Evolutionary conservation across 2,888 invertebrate species (phyloP).

Genomic region (Mythimna impura): DNA sequence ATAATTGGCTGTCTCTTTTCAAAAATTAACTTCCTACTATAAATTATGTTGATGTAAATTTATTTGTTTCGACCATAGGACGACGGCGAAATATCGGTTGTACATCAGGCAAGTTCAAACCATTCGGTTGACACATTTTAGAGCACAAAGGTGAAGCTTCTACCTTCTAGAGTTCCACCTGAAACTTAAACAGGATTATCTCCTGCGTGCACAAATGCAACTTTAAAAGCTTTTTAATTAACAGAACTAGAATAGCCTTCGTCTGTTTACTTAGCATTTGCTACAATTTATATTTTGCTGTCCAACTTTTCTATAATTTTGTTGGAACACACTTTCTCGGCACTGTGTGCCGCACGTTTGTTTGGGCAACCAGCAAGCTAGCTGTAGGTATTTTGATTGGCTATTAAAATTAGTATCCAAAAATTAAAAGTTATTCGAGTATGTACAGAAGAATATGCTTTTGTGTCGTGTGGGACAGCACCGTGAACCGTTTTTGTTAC

Average conservation of each 20-base stretch:
- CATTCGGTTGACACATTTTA: constrained; percentile 37
- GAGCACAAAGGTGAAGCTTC: constrained; percentile 49
- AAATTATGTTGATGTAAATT: constrained; percentile 20
- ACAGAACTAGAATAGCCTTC: constrained; percentile 25
- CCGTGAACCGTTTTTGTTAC: constrained; percentile 54
- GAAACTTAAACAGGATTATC: constrained; percentile 40
- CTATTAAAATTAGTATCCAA: constrained; percentile 15
- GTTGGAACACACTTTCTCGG: constrained; percentile 34
- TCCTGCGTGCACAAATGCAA: constrained; percentile 48
- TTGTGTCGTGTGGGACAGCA: constrained; percentile 79
- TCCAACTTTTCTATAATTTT: constrained; percentile 33
- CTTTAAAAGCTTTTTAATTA: constrained; percentile 46
- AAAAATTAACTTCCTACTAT: not conserved
- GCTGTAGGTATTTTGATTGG: constrained; percentile 39
- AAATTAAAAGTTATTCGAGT: constrained; percentile 39
- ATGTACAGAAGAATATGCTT: constrained; percentile 55
- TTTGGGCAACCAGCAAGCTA: constrained; percentile 57
- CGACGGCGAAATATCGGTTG: constrained; percentile 59
- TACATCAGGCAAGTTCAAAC: constrained; percentile 62
- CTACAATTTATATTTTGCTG: constrained; percentile 31
- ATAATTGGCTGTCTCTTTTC: not conserved
- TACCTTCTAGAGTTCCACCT: constrained; percentile 25
- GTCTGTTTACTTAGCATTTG: constrained; percentile 29
- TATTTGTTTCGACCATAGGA: constrained; percentile 56
- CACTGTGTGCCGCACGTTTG: constrained; percentile 45